Evolutionary conservation across 2,888 invertebrate genomes (phyloP).

Genomic region (Rhogogaster chlorosoma): DNA sequence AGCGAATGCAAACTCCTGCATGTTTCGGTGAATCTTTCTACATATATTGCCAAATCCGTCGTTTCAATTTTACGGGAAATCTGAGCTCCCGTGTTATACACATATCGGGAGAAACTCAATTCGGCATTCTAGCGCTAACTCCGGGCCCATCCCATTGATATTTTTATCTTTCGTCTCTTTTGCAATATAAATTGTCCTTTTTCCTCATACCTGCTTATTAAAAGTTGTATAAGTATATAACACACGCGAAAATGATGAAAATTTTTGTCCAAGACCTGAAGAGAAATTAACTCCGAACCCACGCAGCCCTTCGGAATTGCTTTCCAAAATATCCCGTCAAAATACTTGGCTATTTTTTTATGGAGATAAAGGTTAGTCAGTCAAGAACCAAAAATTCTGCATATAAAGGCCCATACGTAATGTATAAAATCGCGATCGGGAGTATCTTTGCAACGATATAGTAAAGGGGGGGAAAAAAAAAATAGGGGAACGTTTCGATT

Average conservation of each 20-base stretch:
- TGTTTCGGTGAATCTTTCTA: not conserved
- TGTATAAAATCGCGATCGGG: not conserved
- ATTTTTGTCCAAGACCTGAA: not conserved
- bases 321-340: slow-evolving; percentile 12
- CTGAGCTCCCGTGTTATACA: not conserved
- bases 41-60: not conserved
- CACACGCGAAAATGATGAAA: not conserved
- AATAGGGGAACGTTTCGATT: not conserved
- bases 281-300: not conserved
- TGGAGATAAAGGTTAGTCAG: not conserved
- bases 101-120: not conserved
- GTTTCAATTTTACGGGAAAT: slow-evolving; percentile 16
- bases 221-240: not conserved
- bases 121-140: not conserved
- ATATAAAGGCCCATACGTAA: not conserved
- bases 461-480: not conserved
- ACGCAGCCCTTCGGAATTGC: not conserved
- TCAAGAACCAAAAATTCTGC: not conserved
- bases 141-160: not conserved
- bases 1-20: not conserved
- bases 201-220: not conserved
- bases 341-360: slow-evolving; percentile 4
- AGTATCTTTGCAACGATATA: not conserved
- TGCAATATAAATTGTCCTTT: not conserved
- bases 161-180: not conserved